phyloP scores from a whole-genome alignment of 2,113 vertebrate genomes.

The Vulpes ferrilata region DNA sequence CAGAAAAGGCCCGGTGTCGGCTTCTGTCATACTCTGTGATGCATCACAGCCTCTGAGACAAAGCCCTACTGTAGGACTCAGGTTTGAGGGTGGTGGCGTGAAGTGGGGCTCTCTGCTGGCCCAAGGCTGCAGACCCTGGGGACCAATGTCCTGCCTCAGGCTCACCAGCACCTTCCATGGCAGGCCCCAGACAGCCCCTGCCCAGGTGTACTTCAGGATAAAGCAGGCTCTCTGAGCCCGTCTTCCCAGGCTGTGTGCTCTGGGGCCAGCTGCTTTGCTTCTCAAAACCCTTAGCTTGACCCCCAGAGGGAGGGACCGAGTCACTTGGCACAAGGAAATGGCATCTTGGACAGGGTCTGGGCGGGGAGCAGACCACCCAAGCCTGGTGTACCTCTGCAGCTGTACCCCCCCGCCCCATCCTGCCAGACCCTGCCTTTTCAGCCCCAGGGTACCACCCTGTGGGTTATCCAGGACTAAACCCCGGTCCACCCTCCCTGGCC shows the following conservation, averaged over 20 bases:
- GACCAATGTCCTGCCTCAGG: no score
- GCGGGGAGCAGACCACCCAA: not conserved
- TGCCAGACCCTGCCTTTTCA: no score
- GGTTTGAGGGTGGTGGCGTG: fast-evolving
- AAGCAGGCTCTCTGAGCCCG: fast-evolving
- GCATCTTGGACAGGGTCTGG: not conserved
- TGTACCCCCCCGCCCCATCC: not conserved
- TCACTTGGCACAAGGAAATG: fast-evolving
- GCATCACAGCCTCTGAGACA: not conserved
- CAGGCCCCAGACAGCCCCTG: fast-evolving
- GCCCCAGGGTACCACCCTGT: not conserved
- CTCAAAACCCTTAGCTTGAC: not conserved
- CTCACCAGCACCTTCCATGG: not conserved
- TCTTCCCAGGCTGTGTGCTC: not conserved
- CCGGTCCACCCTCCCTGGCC: not conserved
- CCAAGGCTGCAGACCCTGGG: not conserved
- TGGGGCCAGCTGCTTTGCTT: not conserved
- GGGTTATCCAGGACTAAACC: not conserved
- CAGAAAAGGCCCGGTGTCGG: no score
- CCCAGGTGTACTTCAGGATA: fast-evolving
- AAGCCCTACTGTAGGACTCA: fast-evolving
- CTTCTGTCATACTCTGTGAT: no score
- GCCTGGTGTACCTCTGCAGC: not conserved
- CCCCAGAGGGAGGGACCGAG: fast-evolving
- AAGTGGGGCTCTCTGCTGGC: not conserved